These are phyloP conservation scores for Bungarus multicinctus DNA, from an alignment of 2,113 vertebrate species.

Conservation along the genomic window DNA sequence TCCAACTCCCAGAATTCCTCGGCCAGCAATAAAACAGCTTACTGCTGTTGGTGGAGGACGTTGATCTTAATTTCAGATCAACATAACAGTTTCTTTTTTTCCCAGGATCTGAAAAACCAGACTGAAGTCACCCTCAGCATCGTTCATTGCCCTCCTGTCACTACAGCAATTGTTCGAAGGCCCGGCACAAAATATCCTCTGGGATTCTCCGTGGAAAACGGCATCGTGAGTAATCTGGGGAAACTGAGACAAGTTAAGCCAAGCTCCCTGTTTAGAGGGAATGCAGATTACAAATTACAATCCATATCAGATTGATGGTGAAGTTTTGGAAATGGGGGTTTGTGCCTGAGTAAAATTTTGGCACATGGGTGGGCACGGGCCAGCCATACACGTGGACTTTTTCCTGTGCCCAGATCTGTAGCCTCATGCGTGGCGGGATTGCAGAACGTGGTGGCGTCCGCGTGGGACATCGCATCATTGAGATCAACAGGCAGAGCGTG, in stretches of 20 bases:
- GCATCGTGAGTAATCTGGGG: constrained; percentile 78
- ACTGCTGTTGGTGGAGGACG: neutral
- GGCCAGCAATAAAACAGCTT: neutral
- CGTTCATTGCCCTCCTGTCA: constrained; percentile 92
- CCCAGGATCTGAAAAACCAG: constrained; percentile 86
- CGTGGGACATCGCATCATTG: constrained; percentile 95
- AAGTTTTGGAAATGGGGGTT: neutral
- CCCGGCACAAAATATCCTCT: constrained; percentile 87
- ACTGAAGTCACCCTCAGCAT: constrained; percentile 84
- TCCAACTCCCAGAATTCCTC: neutral
- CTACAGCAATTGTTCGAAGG: constrained; percentile 88
- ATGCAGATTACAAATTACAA: neutral
- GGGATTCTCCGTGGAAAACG: constrained; percentile 95
- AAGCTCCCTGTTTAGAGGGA: neutral
- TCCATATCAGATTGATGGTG: neutral
- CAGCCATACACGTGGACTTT: neutral
- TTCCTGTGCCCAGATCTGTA: constrained; percentile 86
- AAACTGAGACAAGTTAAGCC: accelerated
- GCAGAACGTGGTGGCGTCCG: constrained; percentile 92
- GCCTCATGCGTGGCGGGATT: constrained; percentile 91
- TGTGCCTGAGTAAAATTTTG: neutral
- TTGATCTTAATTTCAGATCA: neutral
- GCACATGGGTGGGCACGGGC: accelerated
- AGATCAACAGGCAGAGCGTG: constrained; percentile 95
- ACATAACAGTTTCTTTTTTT: neutral